Evolutionary conservation across 1,140 invertebrate genomes (phyloP).

Genomic region (Mizuhopecten yessoensis): DNA sequence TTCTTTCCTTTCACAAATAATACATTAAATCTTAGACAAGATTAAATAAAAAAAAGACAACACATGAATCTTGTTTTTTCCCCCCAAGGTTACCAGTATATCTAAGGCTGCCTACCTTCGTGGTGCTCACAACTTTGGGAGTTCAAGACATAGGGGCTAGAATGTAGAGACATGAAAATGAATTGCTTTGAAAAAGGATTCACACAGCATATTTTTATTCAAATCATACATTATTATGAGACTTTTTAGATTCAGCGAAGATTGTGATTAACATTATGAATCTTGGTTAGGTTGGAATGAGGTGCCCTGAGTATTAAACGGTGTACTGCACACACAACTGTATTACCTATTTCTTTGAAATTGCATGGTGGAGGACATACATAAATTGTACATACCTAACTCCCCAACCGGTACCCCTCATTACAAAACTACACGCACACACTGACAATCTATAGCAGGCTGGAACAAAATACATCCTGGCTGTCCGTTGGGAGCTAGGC

Average conservation of each 20-base stretch:
- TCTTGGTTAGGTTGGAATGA: not conserved
- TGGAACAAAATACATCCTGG: slow-evolving; percentile 55
- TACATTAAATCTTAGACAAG: slow-evolving; percentile 35
- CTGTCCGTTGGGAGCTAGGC: slow-evolving; percentile 48
- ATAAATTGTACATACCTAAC: slow-evolving; percentile 12
- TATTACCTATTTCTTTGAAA: not conserved
- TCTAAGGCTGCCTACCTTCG: not conserved
- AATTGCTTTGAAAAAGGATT: not conserved
- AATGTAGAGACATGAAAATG: not conserved
- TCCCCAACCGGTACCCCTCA: slow-evolving; percentile 36
- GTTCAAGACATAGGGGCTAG: not conserved
- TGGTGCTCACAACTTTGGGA: not conserved
- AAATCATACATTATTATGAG: not conserved
- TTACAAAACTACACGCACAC: slow-evolving; percentile 38
- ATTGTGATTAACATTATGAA: slow-evolving; percentile 12
- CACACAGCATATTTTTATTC: not conserved
- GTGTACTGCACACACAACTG: not conserved
- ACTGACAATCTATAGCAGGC: slow-evolving; percentile 25
- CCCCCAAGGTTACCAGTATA: not conserved
- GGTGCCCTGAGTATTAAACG: not conserved
- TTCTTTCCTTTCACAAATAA: slow-evolving; percentile 37
- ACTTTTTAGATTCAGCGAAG: not conserved
- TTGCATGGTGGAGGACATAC: slow-evolving; percentile 25
- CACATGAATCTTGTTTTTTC: slow-evolving; percentile 13
- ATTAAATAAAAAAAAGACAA: slow-evolving; percentile 15